Evolutionary conservation across 2,888 invertebrate species (phyloP), one percentile per base, ranked within the genome.

Genomic region (Frankliniella intonsa): DNA sequence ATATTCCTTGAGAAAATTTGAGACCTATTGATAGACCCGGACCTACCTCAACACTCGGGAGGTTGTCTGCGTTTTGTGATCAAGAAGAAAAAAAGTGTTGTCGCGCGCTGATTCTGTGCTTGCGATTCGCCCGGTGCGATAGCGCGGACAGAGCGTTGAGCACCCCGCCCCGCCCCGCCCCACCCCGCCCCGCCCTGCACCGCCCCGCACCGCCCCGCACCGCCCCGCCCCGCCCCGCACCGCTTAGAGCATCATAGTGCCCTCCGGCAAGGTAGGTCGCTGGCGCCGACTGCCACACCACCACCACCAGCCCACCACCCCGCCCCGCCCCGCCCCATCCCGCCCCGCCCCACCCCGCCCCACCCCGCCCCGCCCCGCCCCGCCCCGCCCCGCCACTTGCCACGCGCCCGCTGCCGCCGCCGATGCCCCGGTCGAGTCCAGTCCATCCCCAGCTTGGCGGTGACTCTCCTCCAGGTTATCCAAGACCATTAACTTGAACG

Each of bases 201-300:
- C n/a, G n/a, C 69, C 69, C 69, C 22, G 69, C 69, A 51, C 19
- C 12, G 51, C 55, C 3, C 22, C 19, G 69, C 69, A 69, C 69
- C 69, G 22, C 11, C 9, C 25, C 22, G 10, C 55, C 69, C 69
- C 11, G 69, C 69, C 22, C 22, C 25, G 69, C 69, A n/a, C 69
- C 22, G 69, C 25, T 38, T 38, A 55, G 55, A 55, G 55, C 55
- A 55, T 14, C 55, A 25, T 22, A 11, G 22, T 69, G 69, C 69
- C 69, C 69, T 22, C 22, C 69, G 69, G 69, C 69, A 76, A 76
- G 69, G 69, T 25, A 76, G 69, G 69, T 76, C 69, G 69, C 69
- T 76, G 69, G 69, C 69, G 69, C 69, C 69, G 62, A 55, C 55
- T 19, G 55, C 55, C 14, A 17, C 3, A 55, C 55, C 55, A 8